These are phyloP conservation scores for Peucedramus taeniatus DNA, from an alignment of 2,113 vertebrate genomes.

Conservation along the genomic window DNA sequence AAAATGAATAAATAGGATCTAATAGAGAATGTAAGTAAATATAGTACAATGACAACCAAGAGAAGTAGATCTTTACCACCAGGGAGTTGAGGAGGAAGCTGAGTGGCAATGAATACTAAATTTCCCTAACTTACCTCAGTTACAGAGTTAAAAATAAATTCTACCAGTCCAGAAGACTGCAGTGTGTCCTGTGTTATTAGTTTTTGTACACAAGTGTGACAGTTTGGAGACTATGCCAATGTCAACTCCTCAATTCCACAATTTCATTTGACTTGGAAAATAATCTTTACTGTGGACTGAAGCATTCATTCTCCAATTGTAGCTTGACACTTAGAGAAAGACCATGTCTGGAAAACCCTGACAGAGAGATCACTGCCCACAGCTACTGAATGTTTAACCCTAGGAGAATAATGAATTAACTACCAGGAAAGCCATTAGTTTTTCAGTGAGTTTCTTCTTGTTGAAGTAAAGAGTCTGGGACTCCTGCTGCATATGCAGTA, in stretches of 20 bases:
- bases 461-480: background rate
- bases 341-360: background rate
- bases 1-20: background rate
- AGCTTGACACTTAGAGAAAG: background rate
- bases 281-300: background rate
- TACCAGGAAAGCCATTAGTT: background rate
- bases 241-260: background rate
- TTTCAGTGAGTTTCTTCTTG: background rate
- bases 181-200: background rate
- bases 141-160: conserved; percentile 23
- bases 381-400: background rate
- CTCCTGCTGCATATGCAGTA: background rate
- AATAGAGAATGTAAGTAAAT: background rate
- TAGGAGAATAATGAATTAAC: background rate
- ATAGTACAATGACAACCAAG: background rate
- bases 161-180: background rate
- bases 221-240: background rate
- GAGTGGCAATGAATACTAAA: background rate
- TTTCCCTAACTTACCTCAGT: background rate
- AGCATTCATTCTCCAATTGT: background rate
- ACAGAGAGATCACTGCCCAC: background rate
- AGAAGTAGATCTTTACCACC: background rate
- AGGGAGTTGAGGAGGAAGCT: background rate
- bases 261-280: background rate
- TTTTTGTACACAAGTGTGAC: background rate